Base-by-base conservation (phyloP, 1,140 invertebrate genomes). In the Cepaea nemoralis region DNA sequence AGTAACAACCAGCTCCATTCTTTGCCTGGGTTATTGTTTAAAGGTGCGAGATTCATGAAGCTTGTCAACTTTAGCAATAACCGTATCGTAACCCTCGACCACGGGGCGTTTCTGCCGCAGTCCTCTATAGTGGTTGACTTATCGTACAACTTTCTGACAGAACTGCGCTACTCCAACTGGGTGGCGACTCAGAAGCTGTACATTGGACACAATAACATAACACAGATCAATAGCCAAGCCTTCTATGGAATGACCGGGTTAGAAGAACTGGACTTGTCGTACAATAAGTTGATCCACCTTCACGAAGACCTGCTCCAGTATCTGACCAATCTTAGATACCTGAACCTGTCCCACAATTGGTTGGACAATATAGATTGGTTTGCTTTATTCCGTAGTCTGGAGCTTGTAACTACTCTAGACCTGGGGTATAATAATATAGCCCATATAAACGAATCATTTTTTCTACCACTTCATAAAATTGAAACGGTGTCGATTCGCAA, bases 41-140 rank as follows among this genome's bases (percentile, higher is more conserved):
- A 85, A 16, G 79, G 82, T 50, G 82, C 84, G 5, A 67, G 48
- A 19, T 77, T 82, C 31, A 71, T 89, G 0, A 63, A 84, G 22
- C 14, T 74, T 24, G 85, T 83, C 10, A 88, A 89, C 81, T 87
- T 89, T 39, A 89, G 88, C 70, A 33, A 73, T 27, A 90, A 90
- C 82, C 39, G 74, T 19, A 88, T 90, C 22, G 55, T 74, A 1
- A 77, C 50, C 24, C n/a, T 88, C 5, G 75, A 86, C 71, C 78
- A 83, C 42, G 75, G 78, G 0, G 84, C 87, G 3, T 90, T 90
- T 70, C 59, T 82, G 16, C 84, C 84, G 22, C 74, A 84, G 35
- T 82, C 87, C 22, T 85, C 87, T 0, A 76, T 84, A 12, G 35
- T 86, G 50, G 80, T 90, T 35, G 87, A 90, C 78, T 76, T 90